Base-by-base conservation (phyloP, 2,888 invertebrate genomes). In the Orthonychiurus folsomi region DNA sequence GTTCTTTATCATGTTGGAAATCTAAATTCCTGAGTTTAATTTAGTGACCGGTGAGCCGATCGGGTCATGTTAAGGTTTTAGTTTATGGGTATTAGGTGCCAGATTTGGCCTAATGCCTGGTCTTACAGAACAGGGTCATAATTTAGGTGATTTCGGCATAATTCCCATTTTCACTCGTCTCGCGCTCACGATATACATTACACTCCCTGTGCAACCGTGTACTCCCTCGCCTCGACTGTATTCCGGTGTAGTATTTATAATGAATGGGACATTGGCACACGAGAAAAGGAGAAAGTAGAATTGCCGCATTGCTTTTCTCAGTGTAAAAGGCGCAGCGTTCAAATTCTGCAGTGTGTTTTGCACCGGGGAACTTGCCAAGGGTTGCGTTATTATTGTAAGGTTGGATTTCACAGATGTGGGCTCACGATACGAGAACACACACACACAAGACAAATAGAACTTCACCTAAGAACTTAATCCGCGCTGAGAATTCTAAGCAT, bases 381-480 rank as follows among this genome's bases (percentile, higher is more conserved):
- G n/a, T n/a, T n/a, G n/a, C n/a, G n/a, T 37, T 15, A 37, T 37
- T 37, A 37, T 15, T 37, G 15, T 15, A 37, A 37, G n/a, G n/a
- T n/a, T n/a, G n/a, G n/a, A n/a, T n/a, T n/a, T n/a, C 37, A 5
- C 37, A 37, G 37, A 37, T 37, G 37, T 37, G 37, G 9, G 5
- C 37, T 15, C 15, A 9, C 15, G 37, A 5, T 37, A 37, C 9
- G 15, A 15, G 37, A 37, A 37, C 5, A 37, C 37, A 37, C 37
- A 37, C 5, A 37, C 37, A 37, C 37, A 37, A 37, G 37, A 37
- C 15, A 37, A 37, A 37, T 37, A 37, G 37, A 37, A 37, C 37
- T 37, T 37, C 37, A 37, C 37, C 37, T 37, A 37, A 37, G 37
- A 37, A 37, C 37, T 37, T 37, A 37, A 37, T 37, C 37, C 37